Evolutionary conservation across 2,113 vertebrate species (phyloP).

Genomic region (Alectura lathami): DNA sequence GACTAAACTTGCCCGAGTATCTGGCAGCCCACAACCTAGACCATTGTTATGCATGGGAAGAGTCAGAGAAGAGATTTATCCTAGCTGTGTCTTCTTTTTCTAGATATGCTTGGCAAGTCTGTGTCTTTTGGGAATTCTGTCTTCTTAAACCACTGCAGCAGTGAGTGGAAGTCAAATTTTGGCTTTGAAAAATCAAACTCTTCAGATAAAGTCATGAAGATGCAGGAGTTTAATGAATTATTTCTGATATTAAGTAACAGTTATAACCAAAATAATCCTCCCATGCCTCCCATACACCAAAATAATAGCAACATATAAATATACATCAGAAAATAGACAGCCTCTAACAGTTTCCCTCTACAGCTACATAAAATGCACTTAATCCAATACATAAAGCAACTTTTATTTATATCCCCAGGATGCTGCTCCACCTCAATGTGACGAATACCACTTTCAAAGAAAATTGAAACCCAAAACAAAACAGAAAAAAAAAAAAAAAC

Average conservation of each 20-base stretch:
- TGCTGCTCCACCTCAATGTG: neutral
- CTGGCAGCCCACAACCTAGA: neutral
- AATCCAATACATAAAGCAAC: neutral
- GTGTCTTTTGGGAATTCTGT: neutral
- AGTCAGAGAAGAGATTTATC: neutral
- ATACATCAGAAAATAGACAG: neutral
- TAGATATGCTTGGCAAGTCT: neutral
- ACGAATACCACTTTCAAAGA: slow-evolving; percentile 21
- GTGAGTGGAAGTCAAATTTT: neutral
- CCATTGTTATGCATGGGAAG: neutral
- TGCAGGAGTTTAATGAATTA: neutral
- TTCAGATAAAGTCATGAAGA: neutral
- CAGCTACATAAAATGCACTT: neutral
- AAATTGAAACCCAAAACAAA: neutral
- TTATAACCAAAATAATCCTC: neutral
- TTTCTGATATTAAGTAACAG: neutral
- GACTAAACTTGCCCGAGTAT: slow-evolving; percentile 15
- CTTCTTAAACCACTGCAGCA: neutral
- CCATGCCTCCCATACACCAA: neutral
- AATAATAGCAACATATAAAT: neutral
- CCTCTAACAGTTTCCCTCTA: neutral
- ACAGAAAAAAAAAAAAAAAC: neutral
- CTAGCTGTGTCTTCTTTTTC: neutral
- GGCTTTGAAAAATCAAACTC: neutral
- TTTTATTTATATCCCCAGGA: neutral